These are phyloP conservation scores for Nycticryphes semicollaris DNA, from an alignment of 2,113 vertebrate species.

Conservation along the genomic window DNA sequence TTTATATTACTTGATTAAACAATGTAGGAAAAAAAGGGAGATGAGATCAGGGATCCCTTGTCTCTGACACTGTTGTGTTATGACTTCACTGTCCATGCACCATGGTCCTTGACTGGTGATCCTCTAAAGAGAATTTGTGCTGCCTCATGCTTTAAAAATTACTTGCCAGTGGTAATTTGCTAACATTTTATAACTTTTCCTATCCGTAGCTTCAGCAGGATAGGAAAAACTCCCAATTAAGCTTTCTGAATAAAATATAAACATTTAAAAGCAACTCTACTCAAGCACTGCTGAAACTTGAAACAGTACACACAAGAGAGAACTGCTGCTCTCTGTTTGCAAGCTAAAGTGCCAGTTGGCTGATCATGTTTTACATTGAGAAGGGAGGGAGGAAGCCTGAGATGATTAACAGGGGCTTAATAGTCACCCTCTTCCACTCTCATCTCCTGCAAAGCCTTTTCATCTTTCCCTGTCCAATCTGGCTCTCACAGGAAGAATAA, in stretches of 20 bases:
- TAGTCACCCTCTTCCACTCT: not conserved
- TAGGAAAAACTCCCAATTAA: conserved; percentile 44
- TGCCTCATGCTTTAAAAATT: not conserved
- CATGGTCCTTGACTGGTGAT: not conserved
- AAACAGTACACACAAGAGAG: conserved; percentile 17
- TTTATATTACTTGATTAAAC: not conserved
- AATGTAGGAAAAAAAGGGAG: not conserved
- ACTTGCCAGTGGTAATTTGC: not conserved
- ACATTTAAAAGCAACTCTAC: conserved; percentile 14
- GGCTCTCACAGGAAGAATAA: not conserved
- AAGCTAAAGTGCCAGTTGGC: not conserved
- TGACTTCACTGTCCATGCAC: not conserved
- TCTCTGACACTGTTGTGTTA: not conserved
- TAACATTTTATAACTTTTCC: not conserved
- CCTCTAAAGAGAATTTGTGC: not conserved
- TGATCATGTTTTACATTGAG: not conserved
- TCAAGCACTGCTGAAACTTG: conserved; percentile 11
- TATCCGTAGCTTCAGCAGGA: not conserved
- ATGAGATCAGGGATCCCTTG: not conserved
- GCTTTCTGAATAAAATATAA: conserved; percentile 57
- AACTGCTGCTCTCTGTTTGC: not conserved
- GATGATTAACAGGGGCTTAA: not conserved
- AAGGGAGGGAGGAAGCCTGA: not conserved
- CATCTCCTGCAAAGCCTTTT: not conserved
- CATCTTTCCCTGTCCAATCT: not conserved